These are phyloP conservation scores for Ecdyonurus torrentis DNA, from an alignment of 2,888 invertebrate species.

Conservation along the genomic window DNA sequence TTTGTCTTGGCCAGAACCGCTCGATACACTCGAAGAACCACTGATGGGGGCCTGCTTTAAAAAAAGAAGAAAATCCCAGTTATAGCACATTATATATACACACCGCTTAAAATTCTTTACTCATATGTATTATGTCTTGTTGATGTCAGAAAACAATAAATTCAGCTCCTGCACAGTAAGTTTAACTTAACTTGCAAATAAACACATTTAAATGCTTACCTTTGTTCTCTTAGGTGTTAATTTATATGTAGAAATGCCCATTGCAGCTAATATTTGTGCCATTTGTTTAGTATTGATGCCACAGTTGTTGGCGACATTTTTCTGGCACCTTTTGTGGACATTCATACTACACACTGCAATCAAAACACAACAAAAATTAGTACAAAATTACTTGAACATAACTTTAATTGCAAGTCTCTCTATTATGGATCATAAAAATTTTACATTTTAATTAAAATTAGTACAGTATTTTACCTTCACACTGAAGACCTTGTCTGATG, in stretches of 20 bases:
- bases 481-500: conserved; percentile 90
- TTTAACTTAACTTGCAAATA: background rate
- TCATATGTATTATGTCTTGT: too few species aligned
- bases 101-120: background rate
- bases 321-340: conserved; percentile 96
- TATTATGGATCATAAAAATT: background rate
- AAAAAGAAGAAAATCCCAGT: too few species aligned
- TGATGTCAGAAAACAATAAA: too few species aligned
- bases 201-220: conserved; percentile 22
- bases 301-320: conserved; percentile 98
- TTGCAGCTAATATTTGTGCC: conserved; percentile 80
- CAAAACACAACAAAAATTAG: conserved; percentile 4
- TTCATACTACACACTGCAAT: conserved; percentile 79
- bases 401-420: background rate
- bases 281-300: conserved; percentile 94
- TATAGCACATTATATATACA: too few species aligned
- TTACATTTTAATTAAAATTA: background rate
- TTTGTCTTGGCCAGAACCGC: conserved; percentile 4
- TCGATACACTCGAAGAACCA: conserved; percentile 8
- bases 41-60: conserved; percentile 7
- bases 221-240: conserved; percentile 50
- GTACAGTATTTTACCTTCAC: conserved; percentile 45
- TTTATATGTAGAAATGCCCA: conserved; percentile 84
- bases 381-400: background rate
- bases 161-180: too few species aligned